These are phyloP conservation scores for Hippolais icterina DNA, from an alignment of 2,113 vertebrate species.

Conservation along the genomic window DNA sequence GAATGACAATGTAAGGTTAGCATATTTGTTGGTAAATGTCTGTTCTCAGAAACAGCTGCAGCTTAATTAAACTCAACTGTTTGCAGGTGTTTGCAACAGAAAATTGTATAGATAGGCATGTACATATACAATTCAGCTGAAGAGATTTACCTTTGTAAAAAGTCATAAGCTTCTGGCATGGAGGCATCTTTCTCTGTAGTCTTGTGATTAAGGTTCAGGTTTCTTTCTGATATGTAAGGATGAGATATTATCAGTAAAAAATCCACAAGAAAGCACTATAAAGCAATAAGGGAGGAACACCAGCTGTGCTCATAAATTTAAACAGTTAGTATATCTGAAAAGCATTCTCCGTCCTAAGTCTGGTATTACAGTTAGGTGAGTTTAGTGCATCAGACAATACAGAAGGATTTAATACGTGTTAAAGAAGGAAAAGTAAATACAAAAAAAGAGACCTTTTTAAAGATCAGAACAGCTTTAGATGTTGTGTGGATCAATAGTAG, in stretches of 20 bases:
- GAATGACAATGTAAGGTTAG: slow-evolving; percentile 5
- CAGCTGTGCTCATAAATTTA: slow-evolving; percentile 25
- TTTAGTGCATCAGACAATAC: slow-evolving; percentile 1
- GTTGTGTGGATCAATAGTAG: slow-evolving; percentile 37
- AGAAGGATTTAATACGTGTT: not conserved
- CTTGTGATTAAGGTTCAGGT: not conserved
- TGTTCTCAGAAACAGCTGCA: slow-evolving; percentile 46
- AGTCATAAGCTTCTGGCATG: not conserved
- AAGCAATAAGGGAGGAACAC: slow-evolving; percentile 10
- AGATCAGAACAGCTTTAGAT: slow-evolving; percentile 30
- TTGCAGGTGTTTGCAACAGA: slow-evolving; percentile 31
- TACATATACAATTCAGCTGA: not conserved
- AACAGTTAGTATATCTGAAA: slow-evolving; percentile 22
- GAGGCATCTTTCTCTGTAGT: not conserved
- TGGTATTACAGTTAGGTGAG: not conserved
- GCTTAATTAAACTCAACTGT: slow-evolving; percentile 54
- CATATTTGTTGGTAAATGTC: slow-evolving; percentile 18
- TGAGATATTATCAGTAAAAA: slow-evolving; percentile 30
- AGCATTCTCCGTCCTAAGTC: not conserved
- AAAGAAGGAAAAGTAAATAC: slow-evolving; percentile 33
- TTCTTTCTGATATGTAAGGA: slow-evolving; percentile 27
- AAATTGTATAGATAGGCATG: not conserved
- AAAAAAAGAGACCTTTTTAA: slow-evolving; percentile 16
- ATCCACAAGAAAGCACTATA: not conserved
- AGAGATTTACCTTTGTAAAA: slow-evolving; percentile 1